phyloP scores from a whole-genome alignment of 1,140 invertebrate genomes.

The Varroa destructor region DNA sequence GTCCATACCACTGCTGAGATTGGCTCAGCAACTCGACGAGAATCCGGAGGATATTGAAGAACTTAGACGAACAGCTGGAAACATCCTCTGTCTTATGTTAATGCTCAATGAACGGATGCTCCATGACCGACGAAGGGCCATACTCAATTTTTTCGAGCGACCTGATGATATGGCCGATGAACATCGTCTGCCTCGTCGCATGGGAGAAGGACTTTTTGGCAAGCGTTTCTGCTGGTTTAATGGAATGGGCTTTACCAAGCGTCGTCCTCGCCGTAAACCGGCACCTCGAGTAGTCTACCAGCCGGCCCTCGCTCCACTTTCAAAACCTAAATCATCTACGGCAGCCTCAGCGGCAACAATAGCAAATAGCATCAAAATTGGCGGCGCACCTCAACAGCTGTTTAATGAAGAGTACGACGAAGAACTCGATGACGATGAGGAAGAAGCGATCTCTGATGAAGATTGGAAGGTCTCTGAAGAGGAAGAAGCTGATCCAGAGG shows the following conservation, averaged over 20 bases:
- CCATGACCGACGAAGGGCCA: slow-evolving; percentile 1
- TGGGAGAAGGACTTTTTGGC: slow-evolving; percentile 10
- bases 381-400: not conserved
- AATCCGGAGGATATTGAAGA: slow-evolving; percentile 9
- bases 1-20: not conserved
- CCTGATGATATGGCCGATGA: slow-evolving; percentile 9
- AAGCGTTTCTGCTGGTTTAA: slow-evolving; percentile 17
- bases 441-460: slow-evolving; percentile 20
- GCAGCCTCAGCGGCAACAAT: too few relatives aligned
- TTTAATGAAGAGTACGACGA: slow-evolving; percentile 13
- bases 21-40: slow-evolving; percentile 8
- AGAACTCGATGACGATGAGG: slow-evolving; percentile 10
- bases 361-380: too few relatives aligned
- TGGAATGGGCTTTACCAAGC: slow-evolving; percentile 17
- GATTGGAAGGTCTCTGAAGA: slow-evolving; percentile 23
- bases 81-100: not conserved
- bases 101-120: slow-evolving; percentile 11
- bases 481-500: slow-evolving; percentile 9
- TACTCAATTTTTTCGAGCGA: slow-evolving; percentile 18
- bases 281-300: not conserved
- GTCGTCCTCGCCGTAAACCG: slow-evolving; percentile 5
- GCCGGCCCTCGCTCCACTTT: not conserved
- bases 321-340: too few relatives aligned
- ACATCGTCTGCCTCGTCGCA: slow-evolving; percentile 1
- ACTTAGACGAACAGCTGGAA: not conserved